Conservation (phyloP, 2,113 vertebrate species). For the Bubalus kerabau region DNA sequence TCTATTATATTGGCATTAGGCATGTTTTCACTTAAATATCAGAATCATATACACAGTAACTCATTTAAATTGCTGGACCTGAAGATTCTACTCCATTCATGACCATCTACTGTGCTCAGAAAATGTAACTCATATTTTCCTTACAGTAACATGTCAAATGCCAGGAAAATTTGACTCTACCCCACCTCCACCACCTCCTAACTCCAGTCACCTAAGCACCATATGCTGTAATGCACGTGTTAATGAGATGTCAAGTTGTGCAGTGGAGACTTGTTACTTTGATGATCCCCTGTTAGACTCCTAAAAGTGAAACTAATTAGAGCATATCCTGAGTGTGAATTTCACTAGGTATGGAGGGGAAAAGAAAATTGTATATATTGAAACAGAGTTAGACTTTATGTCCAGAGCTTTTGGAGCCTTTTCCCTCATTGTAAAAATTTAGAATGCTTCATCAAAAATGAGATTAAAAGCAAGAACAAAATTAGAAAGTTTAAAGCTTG, state of each 20-base stretch:
- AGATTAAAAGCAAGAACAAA: conserved; percentile 9
- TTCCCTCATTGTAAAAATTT: background rate
- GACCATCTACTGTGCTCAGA: background rate
- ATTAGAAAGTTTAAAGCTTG: background rate
- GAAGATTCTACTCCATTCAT: background rate
- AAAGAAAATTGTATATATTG: background rate
- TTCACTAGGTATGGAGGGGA: background rate
- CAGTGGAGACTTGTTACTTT: conserved; percentile 36
- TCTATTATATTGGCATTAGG: background rate
- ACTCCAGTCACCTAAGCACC: conserved; percentile 21
- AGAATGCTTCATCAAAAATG: background rate
- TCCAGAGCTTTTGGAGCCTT: background rate
- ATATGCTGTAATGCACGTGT: conserved; percentile 20
- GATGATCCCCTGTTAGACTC: conserved; percentile 37
- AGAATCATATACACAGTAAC: background rate
- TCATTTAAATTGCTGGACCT: background rate
- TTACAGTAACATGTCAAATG: conserved; percentile 7
- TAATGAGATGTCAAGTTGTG: conserved; percentile 54
- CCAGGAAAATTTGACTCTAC: conserved; percentile 23
- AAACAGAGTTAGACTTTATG: background rate
- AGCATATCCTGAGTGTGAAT: conserved; percentile 13
- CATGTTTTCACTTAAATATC: conserved; percentile 36
- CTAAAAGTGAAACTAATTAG: conserved; percentile 55
- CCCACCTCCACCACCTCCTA: conserved; percentile 17
- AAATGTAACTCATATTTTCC: conserved; percentile 41